Evolutionary conservation across 2,113 vertebrate species (phyloP).

Genomic region (Boleophthalmus pectinirostris): DNA sequence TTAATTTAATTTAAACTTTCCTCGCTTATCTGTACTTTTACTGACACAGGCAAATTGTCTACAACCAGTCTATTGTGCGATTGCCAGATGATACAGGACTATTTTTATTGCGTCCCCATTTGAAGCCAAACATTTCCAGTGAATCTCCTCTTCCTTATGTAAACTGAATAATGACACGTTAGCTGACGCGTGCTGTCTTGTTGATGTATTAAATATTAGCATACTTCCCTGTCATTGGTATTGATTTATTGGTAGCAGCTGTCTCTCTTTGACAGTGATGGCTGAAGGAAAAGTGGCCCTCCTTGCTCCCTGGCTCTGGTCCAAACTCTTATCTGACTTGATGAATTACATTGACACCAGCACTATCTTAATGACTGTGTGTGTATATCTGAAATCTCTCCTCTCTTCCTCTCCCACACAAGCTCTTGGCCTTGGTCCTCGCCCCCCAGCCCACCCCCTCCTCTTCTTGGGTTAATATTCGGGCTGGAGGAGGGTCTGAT

Average conservation of each 20-base stretch:
- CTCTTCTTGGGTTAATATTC: conserved; percentile 36
- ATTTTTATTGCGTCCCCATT: background rate
- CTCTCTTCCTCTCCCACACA: conserved; percentile 64
- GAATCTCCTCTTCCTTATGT: background rate
- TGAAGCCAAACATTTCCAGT: background rate
- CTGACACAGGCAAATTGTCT: background rate
- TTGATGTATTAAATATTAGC: conserved; percentile 3
- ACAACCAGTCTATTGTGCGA: background rate
- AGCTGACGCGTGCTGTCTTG: background rate
- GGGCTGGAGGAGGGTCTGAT: conserved; percentile 8
- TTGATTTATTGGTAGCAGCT: conserved; percentile 29
- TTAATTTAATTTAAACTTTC: too few species aligned
- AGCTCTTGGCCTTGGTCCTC: conserved; percentile 69
- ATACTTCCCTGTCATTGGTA: conserved; percentile 24
- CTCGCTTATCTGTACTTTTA: too few species aligned
- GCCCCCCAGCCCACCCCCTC: conserved; percentile 53
- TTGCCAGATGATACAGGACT: background rate
- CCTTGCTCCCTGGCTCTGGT: conserved; percentile 61
- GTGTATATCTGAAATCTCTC: conserved; percentile 68
- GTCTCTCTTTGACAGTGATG: conserved; percentile 52
- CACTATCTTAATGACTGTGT: conserved; percentile 79
- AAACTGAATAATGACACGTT: background rate
- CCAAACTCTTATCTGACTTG: conserved; percentile 67
- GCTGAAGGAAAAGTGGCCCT: conserved; percentile 56
- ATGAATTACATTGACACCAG: conserved; percentile 79